Evolutionary conservation across 64 coral and sea anemone species (phyloP).

Genomic region (Trachythela sp.): DNA sequence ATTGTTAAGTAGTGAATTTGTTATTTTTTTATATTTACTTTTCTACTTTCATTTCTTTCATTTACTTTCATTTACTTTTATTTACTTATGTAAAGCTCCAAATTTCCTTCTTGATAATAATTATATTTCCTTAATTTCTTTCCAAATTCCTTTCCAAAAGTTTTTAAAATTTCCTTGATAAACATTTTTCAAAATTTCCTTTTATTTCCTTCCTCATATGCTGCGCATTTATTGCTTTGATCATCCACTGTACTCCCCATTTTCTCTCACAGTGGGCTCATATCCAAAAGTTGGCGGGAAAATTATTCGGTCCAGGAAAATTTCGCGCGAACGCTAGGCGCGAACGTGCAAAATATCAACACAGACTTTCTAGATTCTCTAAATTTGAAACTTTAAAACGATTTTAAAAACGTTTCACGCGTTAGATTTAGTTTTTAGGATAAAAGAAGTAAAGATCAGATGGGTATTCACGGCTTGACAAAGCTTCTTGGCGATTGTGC

Average conservation of each 20-base stretch:
- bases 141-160: too few relatives aligned
- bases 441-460: not conserved
- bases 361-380: not conserved
- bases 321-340: not conserved
- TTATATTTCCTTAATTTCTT: too few relatives aligned
- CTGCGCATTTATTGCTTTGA: not conserved
- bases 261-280: not conserved
- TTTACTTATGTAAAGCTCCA: too few relatives aligned
- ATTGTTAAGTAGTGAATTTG: too few relatives aligned
- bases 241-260: not conserved
- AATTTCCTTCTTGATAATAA: too few relatives aligned
- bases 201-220: not conserved
- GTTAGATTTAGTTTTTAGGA: not conserved
- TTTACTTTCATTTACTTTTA: too few relatives aligned
- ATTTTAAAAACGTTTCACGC: not conserved
- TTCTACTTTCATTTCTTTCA: too few relatives aligned
- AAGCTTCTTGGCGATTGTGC: constrained; percentile 90
- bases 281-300: not conserved
- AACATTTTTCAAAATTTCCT: not conserved
- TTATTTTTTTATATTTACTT: too few relatives aligned
- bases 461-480: constrained; percentile 97
- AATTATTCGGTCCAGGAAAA: not conserved
- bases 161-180: too few relatives aligned
- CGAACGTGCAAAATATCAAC: not conserved
- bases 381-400: too few relatives aligned